Base-by-base conservation (phyloP, 2,797 vertebrate genomes). In the Cyclopterus lumpus region DNA sequence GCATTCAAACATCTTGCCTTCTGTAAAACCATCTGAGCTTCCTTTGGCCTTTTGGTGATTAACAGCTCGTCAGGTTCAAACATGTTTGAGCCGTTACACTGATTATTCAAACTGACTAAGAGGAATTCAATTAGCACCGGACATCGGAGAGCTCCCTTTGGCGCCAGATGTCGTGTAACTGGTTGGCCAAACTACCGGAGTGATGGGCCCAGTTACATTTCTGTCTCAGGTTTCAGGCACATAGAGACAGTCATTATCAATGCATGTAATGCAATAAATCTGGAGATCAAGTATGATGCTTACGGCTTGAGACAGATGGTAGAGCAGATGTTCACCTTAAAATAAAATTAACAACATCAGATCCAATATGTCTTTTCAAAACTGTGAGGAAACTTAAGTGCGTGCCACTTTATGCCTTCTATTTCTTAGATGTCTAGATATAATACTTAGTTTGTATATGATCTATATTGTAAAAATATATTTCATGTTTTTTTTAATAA, bases 161-260 rank as follows among this genome's bases (percentile, higher is more conserved):
- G 83, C 59, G 59, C 74, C 91, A 86, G 78, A 84, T 90, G 89
- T 8, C 73, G 55, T 75, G 72, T 68, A 66, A 78, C 66, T 15
- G 48, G 28, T 80, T 86, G 82, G 86, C 67, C 61, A 48, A 76
- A 80, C 69, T 61, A 79, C 85, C 36, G 65, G 30, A 51, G 28
- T 44, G 67, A 83, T 0, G 32, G 49, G 64, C 46, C 51, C 54
- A 79, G 87, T 84, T 81, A 79, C 80, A 82, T 90, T 78, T 79
- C n/a, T 75, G 20, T 75, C 85, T 92, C 77, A 48, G 55, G 77
- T 93, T 91, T 77, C 90, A 26, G 38, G 79, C 58, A 53, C 65
- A 73, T 1, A 15, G 44, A 86, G 57, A 5, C 46, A 26, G 63
- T 77, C 75, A 53, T 67, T 81, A 77, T 80, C 75, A 30, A 67